A percentile compares a stretch with the other conserved stretches of the same genome.
These are phyloP conservation scores for Etheostoma nigrum DNA, from an alignment of 2,797 vertebrate species.

Conservation along the genomic window DNA sequence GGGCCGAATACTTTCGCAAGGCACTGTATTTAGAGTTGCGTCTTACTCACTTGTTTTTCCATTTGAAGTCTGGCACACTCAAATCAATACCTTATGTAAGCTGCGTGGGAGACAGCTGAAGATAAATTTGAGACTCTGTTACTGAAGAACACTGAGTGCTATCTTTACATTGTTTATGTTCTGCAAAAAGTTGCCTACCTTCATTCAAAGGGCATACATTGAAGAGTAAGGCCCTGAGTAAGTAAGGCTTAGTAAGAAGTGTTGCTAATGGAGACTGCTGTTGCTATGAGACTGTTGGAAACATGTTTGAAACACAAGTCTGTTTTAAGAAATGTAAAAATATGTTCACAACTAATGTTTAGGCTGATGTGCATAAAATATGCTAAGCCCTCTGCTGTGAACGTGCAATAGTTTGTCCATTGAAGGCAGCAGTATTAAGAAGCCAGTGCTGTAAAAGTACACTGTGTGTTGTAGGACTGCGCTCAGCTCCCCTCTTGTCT, in stretches of 20 bases:
- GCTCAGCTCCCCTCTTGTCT: constrained; percentile 27
- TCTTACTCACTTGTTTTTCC: constrained; percentile 62
- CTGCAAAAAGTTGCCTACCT: constrained; percentile 64
- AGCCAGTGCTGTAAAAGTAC: background rate
- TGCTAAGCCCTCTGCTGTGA: constrained; percentile 51
- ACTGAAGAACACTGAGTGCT: constrained; percentile 58
- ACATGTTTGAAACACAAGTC: constrained; percentile 53
- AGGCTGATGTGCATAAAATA: constrained; percentile 19
- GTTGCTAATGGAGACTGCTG: constrained; percentile 56
- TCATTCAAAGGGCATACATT: constrained; percentile 59
- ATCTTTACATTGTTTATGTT: constrained; percentile 71
- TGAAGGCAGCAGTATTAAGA: constrained; percentile 29
- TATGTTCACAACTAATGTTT: constrained; percentile 63
- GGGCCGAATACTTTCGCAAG: no score
- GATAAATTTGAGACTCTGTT: constrained; percentile 62
- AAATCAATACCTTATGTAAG: constrained; percentile 79
- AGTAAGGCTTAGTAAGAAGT: constrained; percentile 54
- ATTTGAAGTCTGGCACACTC: constrained; percentile 67
- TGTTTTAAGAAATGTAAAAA: constrained; percentile 61
- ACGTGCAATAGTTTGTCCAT: constrained; percentile 4
- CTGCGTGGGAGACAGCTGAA: constrained; percentile 74
- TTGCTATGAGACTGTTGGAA: constrained; percentile 77
- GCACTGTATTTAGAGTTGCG: constrained; percentile 49
- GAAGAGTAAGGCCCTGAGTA: constrained; percentile 50
- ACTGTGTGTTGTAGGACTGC: background rate